phyloP scores from a whole-genome alignment of 2,797 vertebrate genomes.

The Micrastur ruficollis region DNA sequence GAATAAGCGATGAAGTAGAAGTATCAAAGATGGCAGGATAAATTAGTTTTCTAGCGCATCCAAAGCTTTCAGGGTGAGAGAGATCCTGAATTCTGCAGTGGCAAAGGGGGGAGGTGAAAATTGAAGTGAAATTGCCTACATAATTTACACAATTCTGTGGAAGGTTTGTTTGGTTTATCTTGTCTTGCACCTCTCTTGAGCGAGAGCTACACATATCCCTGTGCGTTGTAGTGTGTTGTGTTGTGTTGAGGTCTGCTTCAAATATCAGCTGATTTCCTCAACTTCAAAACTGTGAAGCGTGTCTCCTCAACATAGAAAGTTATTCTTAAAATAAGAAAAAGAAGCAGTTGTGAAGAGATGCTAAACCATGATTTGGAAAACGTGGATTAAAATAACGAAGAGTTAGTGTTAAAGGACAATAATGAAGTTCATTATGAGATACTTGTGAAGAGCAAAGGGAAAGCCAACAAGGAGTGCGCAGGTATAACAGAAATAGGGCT shows the following conservation, averaged over 20 bases:
- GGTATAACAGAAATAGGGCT: not conserved
- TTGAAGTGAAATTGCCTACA: not conserved
- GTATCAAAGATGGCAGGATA: slow-evolving; percentile 41
- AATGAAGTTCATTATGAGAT: not conserved
- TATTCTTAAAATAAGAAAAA: not conserved
- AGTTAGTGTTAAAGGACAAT: not conserved
- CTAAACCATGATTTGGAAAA: not conserved
- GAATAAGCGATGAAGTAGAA: slow-evolving; percentile 30
- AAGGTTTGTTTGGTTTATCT: not conserved
- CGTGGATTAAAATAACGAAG: not conserved
- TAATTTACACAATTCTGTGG: not conserved
- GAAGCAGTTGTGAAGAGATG: not conserved
- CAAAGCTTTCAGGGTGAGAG: slow-evolving; percentile 49
- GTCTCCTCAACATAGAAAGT: not conserved
- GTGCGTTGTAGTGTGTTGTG: not conserved
- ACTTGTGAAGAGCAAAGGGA: not conserved
- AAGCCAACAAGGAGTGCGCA: not conserved
- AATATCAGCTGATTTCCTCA: not conserved
- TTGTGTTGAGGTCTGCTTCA: not conserved
- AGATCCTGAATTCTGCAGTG: slow-evolving; percentile 2
- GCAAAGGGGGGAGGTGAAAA: not conserved
- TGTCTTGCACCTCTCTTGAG: not conserved
- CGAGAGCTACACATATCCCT: not conserved
- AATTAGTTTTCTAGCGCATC: slow-evolving; percentile 34
- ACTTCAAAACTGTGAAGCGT: not conserved